A percentile compares a stretch with the other conserved stretches of the same genome.
Evolutionary conservation across 1,140 invertebrate genomes (phyloP).

Genomic region (Calliopsis andreniformis): DNA sequence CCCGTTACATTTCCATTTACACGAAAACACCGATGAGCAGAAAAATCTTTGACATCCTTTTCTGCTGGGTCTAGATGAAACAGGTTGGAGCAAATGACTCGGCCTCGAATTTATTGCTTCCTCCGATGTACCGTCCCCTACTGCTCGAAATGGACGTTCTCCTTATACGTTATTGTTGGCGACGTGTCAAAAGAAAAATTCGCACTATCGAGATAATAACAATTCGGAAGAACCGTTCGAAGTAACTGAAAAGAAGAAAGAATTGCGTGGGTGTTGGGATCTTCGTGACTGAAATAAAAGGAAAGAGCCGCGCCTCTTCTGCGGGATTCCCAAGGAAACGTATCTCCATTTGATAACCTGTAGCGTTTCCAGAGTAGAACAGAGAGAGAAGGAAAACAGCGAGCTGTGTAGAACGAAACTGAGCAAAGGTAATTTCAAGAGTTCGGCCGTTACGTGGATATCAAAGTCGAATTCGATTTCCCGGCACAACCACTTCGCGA

Average conservation of each 20-base stretch:
- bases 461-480: background rate
- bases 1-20: background rate
- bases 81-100: background rate
- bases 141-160: background rate
- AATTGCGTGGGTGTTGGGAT: background rate
- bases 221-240: no score
- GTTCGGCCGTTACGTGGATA: conserved; percentile 9
- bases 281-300: conserved; percentile 9
- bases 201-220: background rate
- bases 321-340: background rate
- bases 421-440: background rate
- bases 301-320: background rate
- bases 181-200: background rate
- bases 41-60: background rate
- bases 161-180: background rate
- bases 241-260: background rate
- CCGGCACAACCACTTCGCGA: background rate
- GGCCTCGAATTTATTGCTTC: no score
- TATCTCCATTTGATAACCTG: background rate
- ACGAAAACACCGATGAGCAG: background rate
- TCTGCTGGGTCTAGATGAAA: background rate
- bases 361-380: no score
- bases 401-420: no score
- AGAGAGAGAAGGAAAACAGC: background rate
- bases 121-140: no score